Base-by-base conservation (phyloP, 2,797 vertebrate species). In the Sebastolobus altivelis region DNA sequence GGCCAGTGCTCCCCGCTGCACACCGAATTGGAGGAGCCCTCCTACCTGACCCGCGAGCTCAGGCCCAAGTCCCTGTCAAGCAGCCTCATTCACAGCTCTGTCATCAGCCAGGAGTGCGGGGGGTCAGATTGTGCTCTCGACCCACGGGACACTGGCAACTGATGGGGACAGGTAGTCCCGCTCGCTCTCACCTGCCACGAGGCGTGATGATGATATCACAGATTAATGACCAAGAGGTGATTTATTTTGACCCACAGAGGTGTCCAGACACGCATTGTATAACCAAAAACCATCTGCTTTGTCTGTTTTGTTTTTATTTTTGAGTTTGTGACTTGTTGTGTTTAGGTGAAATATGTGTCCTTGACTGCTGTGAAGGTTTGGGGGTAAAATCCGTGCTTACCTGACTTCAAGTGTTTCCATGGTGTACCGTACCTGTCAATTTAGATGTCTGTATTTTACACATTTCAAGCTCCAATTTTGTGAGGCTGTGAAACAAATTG, bases 61-160 rank as follows among this genome's bases (percentile, higher is more conserved):
- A 96, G 97, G 96, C 96, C 97, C 58, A 98, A 97, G 93, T 97
- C 97, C 90, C 97, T 98, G 92, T 96, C 97, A n/a, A 97, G 98
- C 78, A 96, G 97, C 85, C 97, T 97, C 88, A 91, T 95, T 85
- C 94, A 94, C 94, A 94, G 94, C 91, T 96, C 97, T 72, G 95
- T 97, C 94, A 96, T 96, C 91, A 97, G 96, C 94, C 97, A 97
- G 94, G 97, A 98, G 94, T 97, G 97, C 1, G 95, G 95, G 52
- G 97, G 96, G 92, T 96, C 96, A 92, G 97, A 97, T 75, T 94
- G 95, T 69, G 96, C 96, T 72, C 93, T 97, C 56, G 97, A 98
- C 88, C 97, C 97, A 60, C 94, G 97, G 81, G 97, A 98, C 77
- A 96, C 96, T 71, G 95, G 96, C 5, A 95, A 93, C 92, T 96